Base-by-base conservation (phyloP, 2,888 invertebrate species). In the Dynastes grantii region DNA sequence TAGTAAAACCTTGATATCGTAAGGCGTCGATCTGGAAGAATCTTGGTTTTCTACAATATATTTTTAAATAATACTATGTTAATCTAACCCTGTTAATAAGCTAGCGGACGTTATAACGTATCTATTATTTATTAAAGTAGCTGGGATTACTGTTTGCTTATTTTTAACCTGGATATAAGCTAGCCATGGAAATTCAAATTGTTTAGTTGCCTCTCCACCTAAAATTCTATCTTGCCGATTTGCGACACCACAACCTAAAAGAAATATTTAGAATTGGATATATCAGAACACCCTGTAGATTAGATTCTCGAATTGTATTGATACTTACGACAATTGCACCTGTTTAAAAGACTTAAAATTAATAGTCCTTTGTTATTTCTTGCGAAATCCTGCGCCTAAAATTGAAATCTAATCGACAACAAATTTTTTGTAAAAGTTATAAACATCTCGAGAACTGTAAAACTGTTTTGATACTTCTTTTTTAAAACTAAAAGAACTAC, bases 141-240 rank as follows among this genome's bases (percentile, higher is more conserved):
- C 92, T 55, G 89, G 88, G 29, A 90, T 82, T 13, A 86, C 84
- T 45, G 45, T 45, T 1, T 82, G 81, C 11, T 82, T 82, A 1
- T 88, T 88, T 75, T 87, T 88, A 27, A 90, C 85, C 80, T 90
- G 88, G 77, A 92, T 85, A 49, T 89, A 85, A 1, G 89, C 90
- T 32, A 92, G 86, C 92, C 92, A 92, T 0, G 92, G 92, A 85
- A 91, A 92, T 84, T 91, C 91, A 81, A 91, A 90, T 0, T 89
- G 87, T 55, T 87, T 86, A 22, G 90, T 87, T 75, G 85, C 86
- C 83, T 92, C 91, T 2, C 91, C 91, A 0, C 90, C 91, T 11
- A 90, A 81, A 55, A 87, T 80, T 40, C 84, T 81, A 29, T 88
- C 88, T 70, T 86, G 86, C 22, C 89, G 86, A 84, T 90, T 90